Conservation (phyloP, 2,797 vertebrate species). For the Epinephelus coioides region DNA sequence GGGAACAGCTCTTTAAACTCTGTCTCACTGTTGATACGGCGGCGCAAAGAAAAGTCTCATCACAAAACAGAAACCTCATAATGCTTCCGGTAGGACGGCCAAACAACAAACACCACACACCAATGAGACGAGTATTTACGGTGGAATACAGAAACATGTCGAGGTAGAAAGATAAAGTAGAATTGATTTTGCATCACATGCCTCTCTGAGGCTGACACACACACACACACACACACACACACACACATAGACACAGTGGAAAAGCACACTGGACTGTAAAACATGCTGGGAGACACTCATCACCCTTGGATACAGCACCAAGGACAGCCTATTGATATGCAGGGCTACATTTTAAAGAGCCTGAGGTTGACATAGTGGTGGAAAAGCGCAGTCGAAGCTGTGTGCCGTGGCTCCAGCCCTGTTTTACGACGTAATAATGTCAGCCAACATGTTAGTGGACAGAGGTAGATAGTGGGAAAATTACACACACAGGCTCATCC, state of each 20-base stretch:
- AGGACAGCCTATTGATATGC: constrained; percentile 60
- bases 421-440: constrained; percentile 68
- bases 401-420: constrained; percentile 34
- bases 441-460: constrained; percentile 32
- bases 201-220: neutral
- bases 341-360: constrained; percentile 53
- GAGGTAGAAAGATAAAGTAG: neutral
- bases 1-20: constrained; percentile 34
- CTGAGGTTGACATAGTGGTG: constrained; percentile 58
- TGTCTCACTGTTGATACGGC: neutral
- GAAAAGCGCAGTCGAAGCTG: constrained; percentile 40
- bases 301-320: constrained; percentile 51
- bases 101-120: neutral
- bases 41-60: neutral
- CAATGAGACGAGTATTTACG: neutral
- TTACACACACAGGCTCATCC: constrained; percentile 15
- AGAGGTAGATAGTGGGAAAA: constrained; percentile 31
- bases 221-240: constrained; percentile 1
- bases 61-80: neutral
- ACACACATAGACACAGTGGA: constrained; percentile 18
- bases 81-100: neutral
- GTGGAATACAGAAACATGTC: neutral
- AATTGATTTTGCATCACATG: constrained; percentile 8
- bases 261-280: constrained; percentile 59
- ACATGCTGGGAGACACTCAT: constrained; percentile 27